Evolutionary conservation across 2,113 vertebrate genomes (phyloP).

Genomic region (Odontophorus gujanensis): DNA sequence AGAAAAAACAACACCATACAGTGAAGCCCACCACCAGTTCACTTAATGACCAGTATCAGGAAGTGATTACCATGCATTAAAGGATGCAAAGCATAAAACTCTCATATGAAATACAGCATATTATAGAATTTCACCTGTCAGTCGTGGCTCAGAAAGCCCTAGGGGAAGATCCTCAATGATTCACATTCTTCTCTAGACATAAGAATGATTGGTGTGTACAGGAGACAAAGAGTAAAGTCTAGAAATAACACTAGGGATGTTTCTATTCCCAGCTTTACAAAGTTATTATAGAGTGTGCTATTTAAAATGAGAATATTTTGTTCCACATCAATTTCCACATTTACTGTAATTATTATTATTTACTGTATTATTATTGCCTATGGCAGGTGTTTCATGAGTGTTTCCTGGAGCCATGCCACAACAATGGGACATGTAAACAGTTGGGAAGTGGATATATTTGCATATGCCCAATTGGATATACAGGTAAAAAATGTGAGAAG

Average conservation of each 20-base stretch:
- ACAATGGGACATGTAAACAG: slow-evolving; percentile 93
- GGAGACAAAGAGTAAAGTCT: not conserved
- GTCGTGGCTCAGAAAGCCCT: not conserved
- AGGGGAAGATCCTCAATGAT: not conserved
- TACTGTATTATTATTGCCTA: slow-evolving; percentile 8
- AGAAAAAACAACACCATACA: not conserved
- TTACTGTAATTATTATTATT: slow-evolving; percentile 1
- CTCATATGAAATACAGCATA: not conserved
- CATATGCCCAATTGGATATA: slow-evolving; percentile 81
- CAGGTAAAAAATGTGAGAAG: slow-evolving; percentile 68
- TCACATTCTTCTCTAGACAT: not conserved
- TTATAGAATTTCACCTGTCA: not conserved
- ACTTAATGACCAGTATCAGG: not conserved
- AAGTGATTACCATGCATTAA: not conserved
- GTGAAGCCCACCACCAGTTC: not conserved
- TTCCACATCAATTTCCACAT: not conserved
- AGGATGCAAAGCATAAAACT: not conserved
- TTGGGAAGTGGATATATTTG: slow-evolving; percentile 92
- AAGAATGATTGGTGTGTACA: not conserved
- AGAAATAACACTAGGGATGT: not conserved
- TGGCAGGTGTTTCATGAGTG: slow-evolving; percentile 95
- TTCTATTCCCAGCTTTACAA: not conserved
- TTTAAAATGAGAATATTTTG: not conserved
- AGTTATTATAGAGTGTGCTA: not conserved
- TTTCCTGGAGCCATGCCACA: slow-evolving; percentile 93